Percentiles rank a stretch among this genome's conserved stretches.
These are phyloP conservation scores for Parambassis ranga DNA, from an alignment of 2,797 vertebrate species.

Conservation along the genomic window DNA sequence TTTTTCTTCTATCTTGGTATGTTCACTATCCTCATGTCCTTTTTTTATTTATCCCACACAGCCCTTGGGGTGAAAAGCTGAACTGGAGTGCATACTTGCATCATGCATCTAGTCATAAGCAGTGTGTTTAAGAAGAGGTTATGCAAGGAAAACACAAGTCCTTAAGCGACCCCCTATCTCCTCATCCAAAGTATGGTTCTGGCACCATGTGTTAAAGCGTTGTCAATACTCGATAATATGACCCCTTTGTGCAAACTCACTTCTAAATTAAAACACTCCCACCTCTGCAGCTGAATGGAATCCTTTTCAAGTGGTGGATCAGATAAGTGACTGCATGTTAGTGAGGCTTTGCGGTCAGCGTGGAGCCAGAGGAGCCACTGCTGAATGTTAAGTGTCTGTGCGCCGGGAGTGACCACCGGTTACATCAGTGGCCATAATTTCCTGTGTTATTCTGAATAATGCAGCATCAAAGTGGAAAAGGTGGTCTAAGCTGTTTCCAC, in stretches of 20 bases:
- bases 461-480: neutral
- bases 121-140: neutral
- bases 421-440: conserved; percentile 6
- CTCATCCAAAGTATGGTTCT: neutral
- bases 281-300: neutral
- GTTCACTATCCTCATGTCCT: neutral
- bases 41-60: neutral
- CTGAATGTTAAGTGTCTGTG: conserved; percentile 10
- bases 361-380: neutral
- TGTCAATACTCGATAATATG: neutral
- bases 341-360: neutral
- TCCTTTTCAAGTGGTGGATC: neutral
- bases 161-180: neutral
- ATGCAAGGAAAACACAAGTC: neutral
- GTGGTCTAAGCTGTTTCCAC: conserved; percentile 8
- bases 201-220: neutral
- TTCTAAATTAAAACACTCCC: conserved; percentile 15
- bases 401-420: conserved; percentile 9
- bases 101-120: neutral
- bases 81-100: neutral
- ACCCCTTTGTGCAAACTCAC: neutral
- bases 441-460: conserved; percentile 6
- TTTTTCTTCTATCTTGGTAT: neutral
- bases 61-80: neutral
- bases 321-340: neutral